phyloP scores from a whole-genome alignment of 1,140 invertebrate genomes.

The Cydia fagiglandana region DNA sequence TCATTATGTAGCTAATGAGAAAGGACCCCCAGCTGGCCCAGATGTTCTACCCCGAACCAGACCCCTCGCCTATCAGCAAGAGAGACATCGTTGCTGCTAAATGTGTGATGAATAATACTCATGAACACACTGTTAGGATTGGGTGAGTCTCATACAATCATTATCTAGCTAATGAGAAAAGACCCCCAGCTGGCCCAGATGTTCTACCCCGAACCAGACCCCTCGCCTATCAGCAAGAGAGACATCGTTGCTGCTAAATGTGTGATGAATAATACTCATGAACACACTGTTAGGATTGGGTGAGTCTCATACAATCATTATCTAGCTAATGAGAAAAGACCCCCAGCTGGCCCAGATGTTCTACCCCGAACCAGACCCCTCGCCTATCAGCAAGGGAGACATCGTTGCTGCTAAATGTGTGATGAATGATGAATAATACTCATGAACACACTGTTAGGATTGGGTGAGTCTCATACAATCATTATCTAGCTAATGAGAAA shows the following conservation, averaged over 20 bases:
- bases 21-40: constrained; percentile 91
- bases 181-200: constrained; percentile 93
- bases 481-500: no score
- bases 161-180: constrained; percentile 47
- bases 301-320: constrained; percentile 70
- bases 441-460: constrained; percentile 82
- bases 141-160: constrained; percentile 82
- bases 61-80: constrained; percentile 83
- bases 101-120: constrained; percentile 92
- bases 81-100: constrained; percentile 92
- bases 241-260: constrained; percentile 94
- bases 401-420: no score
- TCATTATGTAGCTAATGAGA: no score
- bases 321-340: constrained; percentile 62
- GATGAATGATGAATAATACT: constrained; percentile 67
- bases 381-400: no score
- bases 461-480: constrained; percentile 82
- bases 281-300: constrained; percentile 86
- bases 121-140: constrained; percentile 83
- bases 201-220: no score
- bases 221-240: constrained; percentile 84
- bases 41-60: no score
- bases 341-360: constrained; percentile 86
- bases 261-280: constrained; percentile 89
- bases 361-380: constrained; percentile 85